A percentile compares a stretch with the other conserved stretches of the same genome.
Conservation (phyloP, 2,113 vertebrate genomes). For the Rhynchopsitta pachyrhyncha region DNA sequence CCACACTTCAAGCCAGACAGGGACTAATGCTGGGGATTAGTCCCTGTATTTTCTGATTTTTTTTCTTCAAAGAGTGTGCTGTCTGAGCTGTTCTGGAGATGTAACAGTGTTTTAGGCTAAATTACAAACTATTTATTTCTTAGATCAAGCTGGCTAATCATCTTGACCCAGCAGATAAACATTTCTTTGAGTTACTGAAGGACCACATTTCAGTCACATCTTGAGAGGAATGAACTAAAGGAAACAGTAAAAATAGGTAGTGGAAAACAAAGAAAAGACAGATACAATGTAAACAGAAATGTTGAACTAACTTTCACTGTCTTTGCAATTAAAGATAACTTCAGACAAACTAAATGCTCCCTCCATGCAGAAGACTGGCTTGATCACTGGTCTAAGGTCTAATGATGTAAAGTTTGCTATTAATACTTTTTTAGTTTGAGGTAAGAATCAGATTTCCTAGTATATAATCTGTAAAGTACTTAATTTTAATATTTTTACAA, state of each 20-base stretch:
- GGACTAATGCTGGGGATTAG: background rate
- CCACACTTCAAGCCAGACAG: background rate
- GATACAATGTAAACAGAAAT: background rate
- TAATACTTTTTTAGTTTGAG: background rate
- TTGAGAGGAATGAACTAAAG: background rate
- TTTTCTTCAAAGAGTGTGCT: background rate
- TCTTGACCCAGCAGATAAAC: constrained; percentile 10
- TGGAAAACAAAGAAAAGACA: background rate
- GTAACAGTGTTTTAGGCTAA: background rate
- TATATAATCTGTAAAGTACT: background rate
- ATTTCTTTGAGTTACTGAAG: background rate
- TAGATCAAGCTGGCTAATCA: background rate
- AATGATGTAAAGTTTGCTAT: background rate
- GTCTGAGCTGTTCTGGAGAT: background rate
- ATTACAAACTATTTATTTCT: background rate
- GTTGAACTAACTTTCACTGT: background rate
- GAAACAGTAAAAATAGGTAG: background rate
- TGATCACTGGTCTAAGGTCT: background rate
- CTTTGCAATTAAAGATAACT: background rate
- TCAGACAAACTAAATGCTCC: background rate
- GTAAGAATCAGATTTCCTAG: background rate
- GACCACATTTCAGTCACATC: background rate
- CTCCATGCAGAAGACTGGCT: background rate
- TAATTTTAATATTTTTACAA: background rate
- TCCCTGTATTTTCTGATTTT: background rate